Percentiles rank a stretch among this genome's conserved stretches.
These are phyloP conservation scores for Scotopteryx bipunctaria DNA, from an alignment of 2,888 invertebrate genomes.

Conservation along the genomic window DNA sequence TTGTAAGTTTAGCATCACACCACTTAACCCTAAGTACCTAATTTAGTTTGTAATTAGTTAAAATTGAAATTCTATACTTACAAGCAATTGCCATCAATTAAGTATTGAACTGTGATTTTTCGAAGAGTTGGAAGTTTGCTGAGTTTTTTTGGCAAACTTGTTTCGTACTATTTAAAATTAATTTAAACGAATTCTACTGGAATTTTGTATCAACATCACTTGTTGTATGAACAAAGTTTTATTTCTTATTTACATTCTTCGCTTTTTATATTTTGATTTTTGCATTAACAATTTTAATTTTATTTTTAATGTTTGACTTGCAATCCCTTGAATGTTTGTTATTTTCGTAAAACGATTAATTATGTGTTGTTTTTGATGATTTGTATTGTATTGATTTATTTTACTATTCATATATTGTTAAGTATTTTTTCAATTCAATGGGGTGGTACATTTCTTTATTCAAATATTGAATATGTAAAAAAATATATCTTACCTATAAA, in stretches of 20 bases:
- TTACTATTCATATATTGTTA: constrained; percentile 19
- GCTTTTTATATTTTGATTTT: constrained; percentile 31
- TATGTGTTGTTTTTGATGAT: constrained; percentile 39
- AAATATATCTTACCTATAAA: neutral
- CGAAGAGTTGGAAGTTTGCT: constrained; percentile 67
- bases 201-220: constrained; percentile 5
- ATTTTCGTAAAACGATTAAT: constrained; percentile 75
- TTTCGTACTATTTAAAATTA: constrained; percentile 5
- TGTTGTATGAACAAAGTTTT: constrained; percentile 28
- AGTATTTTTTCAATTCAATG: constrained; percentile 4
- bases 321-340: constrained; percentile 49
- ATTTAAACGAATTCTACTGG: neutral
- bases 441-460: constrained; percentile 4
- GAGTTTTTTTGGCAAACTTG: constrained; percentile 1
- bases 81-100: constrained; percentile 73
- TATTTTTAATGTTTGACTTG: constrained; percentile 35
- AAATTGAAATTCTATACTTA: constrained; percentile 54
- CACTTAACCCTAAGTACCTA: constrained; percentile 65
- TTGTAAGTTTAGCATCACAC: constrained; percentile 51
- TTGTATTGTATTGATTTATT: constrained; percentile 31
- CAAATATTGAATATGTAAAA: neutral
- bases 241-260: constrained; percentile 35
- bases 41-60: constrained; percentile 52
- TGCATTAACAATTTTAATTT: constrained; percentile 25
- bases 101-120: constrained; percentile 80